Evolutionary conservation across 1,140 invertebrate species (phyloP).

Genomic region (Hyles vespertilio): DNA sequence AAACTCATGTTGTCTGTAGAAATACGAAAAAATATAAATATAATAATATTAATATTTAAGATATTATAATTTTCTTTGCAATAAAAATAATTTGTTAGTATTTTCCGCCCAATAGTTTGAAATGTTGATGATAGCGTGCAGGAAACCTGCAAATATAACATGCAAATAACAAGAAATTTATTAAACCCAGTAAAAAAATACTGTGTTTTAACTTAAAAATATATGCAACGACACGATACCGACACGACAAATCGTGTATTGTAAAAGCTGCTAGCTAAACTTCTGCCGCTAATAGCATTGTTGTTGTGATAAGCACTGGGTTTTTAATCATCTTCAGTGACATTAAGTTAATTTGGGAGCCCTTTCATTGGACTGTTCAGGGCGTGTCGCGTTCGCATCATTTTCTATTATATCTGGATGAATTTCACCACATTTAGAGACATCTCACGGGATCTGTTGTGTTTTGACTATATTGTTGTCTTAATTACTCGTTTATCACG

Average conservation of each 20-base stretch:
- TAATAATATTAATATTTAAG: too few species aligned
- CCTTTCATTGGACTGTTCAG: conserved; percentile 20
- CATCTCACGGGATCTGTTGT: conserved; percentile 9
- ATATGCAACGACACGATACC: conserved; percentile 5
- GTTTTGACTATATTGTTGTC: conserved; percentile 5
- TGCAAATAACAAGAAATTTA: too few species aligned
- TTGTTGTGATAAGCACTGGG: conserved; percentile 32
- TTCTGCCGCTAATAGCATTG: conserved; percentile 31
- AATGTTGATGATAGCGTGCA: too few species aligned
- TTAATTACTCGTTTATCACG: conserved; percentile 1
- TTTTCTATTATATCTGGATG: conserved; percentile 19
- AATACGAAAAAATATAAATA: too few species aligned
- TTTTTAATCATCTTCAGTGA: conserved; percentile 43
- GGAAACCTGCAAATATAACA: too few species aligned
- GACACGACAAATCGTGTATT: conserved; percentile 16
- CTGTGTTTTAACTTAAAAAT: neutral
- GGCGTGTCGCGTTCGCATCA: conserved; percentile 24
- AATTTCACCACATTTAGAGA: conserved; percentile 13
- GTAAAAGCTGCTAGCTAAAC: conserved; percentile 7
- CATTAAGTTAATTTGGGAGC: conserved; percentile 30
- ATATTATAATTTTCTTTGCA: too few species aligned
- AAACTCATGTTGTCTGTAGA: too few species aligned
- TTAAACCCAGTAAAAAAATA: too few species aligned
- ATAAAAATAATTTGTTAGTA: too few species aligned
- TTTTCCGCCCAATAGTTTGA: too few species aligned